Conservation (phyloP, 1,140 invertebrate genomes). For the Temnothorax curvispinosus region DNA sequence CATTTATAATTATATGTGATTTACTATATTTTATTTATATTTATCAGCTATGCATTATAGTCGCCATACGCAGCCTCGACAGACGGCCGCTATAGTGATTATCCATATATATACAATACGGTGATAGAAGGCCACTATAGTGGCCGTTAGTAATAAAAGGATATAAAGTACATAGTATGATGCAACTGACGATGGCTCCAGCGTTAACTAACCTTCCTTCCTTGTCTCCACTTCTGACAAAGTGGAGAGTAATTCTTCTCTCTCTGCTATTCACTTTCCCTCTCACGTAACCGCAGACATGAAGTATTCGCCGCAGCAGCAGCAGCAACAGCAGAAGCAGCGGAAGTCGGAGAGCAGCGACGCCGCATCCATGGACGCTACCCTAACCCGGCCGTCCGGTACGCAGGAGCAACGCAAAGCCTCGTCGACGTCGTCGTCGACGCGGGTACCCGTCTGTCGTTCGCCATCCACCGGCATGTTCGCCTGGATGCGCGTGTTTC, state of each 20-base stretch:
- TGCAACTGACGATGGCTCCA: neutral
- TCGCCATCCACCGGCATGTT: conserved; percentile 81
- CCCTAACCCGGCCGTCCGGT: conserved; percentile 68
- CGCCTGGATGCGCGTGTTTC: conserved; percentile 84
- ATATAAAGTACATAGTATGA: neutral
- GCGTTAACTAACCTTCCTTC: neutral
- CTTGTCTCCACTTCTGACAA: neutral
- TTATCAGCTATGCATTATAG: neutral
- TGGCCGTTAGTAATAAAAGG: neutral
- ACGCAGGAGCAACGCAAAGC: conserved; percentile 58
- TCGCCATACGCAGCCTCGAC: neutral
- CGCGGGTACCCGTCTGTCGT: conserved; percentile 64
- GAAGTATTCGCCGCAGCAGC: conserved; percentile 84
- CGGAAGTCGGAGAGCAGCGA: conserved; percentile 83
- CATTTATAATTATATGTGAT: neutral
- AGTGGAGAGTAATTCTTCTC: neutral
- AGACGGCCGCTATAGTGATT: neutral
- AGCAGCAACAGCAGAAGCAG: conserved; percentile 82
- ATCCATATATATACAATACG: neutral
- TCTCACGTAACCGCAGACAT: conserved; percentile 67
- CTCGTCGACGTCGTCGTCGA: conserved; percentile 66
- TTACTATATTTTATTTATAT: neutral
- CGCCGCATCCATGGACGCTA: conserved; percentile 77
- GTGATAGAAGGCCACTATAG: neutral
- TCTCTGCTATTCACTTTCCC: neutral